phyloP scores from a whole-genome alignment of 2,888 invertebrate genomes.

The Amphipoea lucens region DNA sequence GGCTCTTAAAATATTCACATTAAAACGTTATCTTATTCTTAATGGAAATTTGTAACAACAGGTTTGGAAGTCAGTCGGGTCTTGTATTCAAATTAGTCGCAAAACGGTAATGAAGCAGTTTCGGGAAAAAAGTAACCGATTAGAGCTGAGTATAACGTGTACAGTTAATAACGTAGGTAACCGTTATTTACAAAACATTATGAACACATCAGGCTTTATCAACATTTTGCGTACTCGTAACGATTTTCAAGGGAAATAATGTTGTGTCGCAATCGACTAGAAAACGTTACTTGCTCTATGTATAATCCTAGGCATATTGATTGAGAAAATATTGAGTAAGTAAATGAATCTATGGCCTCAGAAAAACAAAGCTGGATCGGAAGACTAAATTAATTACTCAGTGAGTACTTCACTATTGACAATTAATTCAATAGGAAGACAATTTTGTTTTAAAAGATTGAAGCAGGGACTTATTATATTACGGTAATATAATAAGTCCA shows the following conservation, averaged over 20 bases:
- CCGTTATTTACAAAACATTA: slow-evolving; percentile 68
- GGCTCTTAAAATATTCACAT: neutral
- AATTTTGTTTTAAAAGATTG: neutral
- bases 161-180: slow-evolving; percentile 49
- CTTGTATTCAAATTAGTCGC: slow-evolving; percentile 51
- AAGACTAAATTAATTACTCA: too few species aligned
- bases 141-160: slow-evolving; percentile 44
- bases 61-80: slow-evolving; percentile 16
- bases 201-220: slow-evolving; percentile 65
- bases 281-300: slow-evolving; percentile 7
- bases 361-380: neutral
- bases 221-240: slow-evolving; percentile 48
- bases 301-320: neutral
- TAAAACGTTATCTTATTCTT: slow-evolving; percentile 32
- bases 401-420: too few species aligned
- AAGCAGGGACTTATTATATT: too few species aligned
- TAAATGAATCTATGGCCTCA: neutral
- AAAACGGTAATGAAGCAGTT: slow-evolving; percentile 44
- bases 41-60: slow-evolving; percentile 35
- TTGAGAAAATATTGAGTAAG: neutral
- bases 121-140: slow-evolving; percentile 43
- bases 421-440: too few species aligned
- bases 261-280: slow-evolving; percentile 29
- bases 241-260: slow-evolving; percentile 53
- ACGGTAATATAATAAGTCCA: too few species aligned